These are phyloP conservation scores for Protophormia terraenovae DNA, from an alignment of 2,888 invertebrate species.

Conservation along the genomic window DNA sequence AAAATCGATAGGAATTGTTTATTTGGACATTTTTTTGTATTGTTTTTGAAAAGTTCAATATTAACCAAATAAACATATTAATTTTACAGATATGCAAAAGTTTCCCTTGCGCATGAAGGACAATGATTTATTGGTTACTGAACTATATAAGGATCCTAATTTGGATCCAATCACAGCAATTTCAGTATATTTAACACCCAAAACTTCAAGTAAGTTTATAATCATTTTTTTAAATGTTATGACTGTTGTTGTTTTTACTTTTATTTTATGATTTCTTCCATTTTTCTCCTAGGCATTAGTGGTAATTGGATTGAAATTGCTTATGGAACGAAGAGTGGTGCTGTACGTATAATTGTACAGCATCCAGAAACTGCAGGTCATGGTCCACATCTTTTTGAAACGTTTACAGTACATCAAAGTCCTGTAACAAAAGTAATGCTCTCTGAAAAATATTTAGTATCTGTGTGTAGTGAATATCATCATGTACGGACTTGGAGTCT, in stretches of 20 bases:
- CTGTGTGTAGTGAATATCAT: slow-evolving; percentile 98
- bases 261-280: not conserved
- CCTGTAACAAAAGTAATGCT: slow-evolving; percentile 96
- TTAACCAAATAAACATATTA: not conserved
- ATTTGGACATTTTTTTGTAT: too few relatives aligned
- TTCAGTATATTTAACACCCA: slow-evolving; percentile 98
- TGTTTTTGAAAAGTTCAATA: too few relatives aligned
- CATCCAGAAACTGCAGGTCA: slow-evolving; percentile 99
- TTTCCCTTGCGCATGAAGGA: slow-evolving; percentile 99
- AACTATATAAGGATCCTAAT: slow-evolving; percentile 96
- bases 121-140: slow-evolving; percentile 98
- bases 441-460: slow-evolving; percentile 96
- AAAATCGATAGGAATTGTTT: too few relatives aligned
- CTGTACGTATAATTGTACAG: slow-evolving; percentile 98
- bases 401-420: slow-evolving; percentile 98
- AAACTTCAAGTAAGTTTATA: slow-evolving; percentile 97
- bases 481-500: slow-evolving; percentile 99
- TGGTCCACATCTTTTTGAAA: slow-evolving; percentile 98
- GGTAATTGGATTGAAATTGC: slow-evolving; percentile 99
- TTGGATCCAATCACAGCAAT: slow-evolving; percentile 98
- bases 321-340: slow-evolving; percentile 97
- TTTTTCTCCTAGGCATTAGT: slow-evolving; percentile 87
- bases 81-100: slow-evolving; percentile 96
- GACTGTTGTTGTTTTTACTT: not conserved
- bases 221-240: not conserved